phyloP scores from a whole-genome alignment of 1,140 invertebrate species.

The Halictus rubicundus region DNA sequence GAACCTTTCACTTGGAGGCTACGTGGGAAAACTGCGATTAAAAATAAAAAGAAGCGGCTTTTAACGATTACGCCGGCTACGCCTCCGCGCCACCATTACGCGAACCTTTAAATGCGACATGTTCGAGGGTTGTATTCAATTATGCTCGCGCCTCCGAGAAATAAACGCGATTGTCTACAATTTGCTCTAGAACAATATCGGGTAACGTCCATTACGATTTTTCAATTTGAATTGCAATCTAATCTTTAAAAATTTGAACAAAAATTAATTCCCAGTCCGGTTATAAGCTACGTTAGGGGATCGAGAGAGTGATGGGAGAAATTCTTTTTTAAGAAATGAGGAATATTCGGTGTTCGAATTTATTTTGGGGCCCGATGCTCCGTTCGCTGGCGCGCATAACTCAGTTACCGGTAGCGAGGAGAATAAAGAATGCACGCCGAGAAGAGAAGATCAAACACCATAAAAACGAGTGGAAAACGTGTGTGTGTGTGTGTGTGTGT shows the following conservation, averaged over 20 bases:
- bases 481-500: no score
- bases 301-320: no score
- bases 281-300: no score
- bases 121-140: constrained; percentile 21
- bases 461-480: neutral
- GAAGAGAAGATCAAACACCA: neutral
- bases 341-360: neutral
- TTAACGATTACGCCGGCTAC: constrained; percentile 18
- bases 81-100: neutral
- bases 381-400: neutral
- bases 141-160: constrained; percentile 5
- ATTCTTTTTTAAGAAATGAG: no score
- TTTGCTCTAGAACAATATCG: no score
- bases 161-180: neutral
- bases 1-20: constrained; percentile 39
- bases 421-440: no score
- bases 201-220: no score
- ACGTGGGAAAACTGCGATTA: constrained; percentile 47
- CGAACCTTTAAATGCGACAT: constrained; percentile 2
- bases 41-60: constrained; percentile 36
- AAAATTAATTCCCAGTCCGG: no score
- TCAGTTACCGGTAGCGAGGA: neutral
- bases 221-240: no score
- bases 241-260: no score
- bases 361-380: neutral